Base-by-base conservation (phyloP, 2,888 invertebrate species). In the Drosophila tanythrix region DNA sequence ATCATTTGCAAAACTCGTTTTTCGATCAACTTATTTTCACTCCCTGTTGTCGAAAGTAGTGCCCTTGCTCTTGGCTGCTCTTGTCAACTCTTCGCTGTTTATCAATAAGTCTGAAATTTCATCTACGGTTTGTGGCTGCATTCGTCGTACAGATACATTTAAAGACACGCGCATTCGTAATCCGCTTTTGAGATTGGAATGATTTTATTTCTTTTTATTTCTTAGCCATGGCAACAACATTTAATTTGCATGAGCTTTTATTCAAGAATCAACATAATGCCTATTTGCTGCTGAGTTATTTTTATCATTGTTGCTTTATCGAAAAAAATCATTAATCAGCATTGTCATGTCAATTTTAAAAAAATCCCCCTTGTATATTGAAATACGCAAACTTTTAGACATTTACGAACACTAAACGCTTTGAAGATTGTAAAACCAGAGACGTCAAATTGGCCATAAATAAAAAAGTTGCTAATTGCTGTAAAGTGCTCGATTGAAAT, bases 101-200 rank as follows among this genome's bases (percentile, higher is more conserved):
- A 78, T 78, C 79, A 74, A 52, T 60, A 52, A n/a, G 43, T 33
- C 48, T 56, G 82, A 58, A 68, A 50, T 61, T 65, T 77, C 67
- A 78, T 78, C 68, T 52, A 33, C 64, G 64, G 65, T 81, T 78
- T 59, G 65, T 62, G 61, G 53, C n/a, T 56, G 31, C 38, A n/a
- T 60, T 15, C 53, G 55, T 40, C 25, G 53, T 29, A n/a, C 31
- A 29, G 56, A 64, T 29, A 51, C 52, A 69, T 21, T 58, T 52
- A 38, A 58, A 25, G 64, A 65, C 79, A 78, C 79, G 79, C 59
- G 79, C 51, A 65, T 33, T 33, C 33, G 10, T 3, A 25, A 15
- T 15, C 4, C 25, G 21, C 15, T 25, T 25, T 15, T 25, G 8
- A 13, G 21, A 15, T 0, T 46, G 2, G 2, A 13, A 25, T 8